Base-by-base conservation (phyloP, 1,140 invertebrate species). In the Caenorhabditis remanei region DNA sequence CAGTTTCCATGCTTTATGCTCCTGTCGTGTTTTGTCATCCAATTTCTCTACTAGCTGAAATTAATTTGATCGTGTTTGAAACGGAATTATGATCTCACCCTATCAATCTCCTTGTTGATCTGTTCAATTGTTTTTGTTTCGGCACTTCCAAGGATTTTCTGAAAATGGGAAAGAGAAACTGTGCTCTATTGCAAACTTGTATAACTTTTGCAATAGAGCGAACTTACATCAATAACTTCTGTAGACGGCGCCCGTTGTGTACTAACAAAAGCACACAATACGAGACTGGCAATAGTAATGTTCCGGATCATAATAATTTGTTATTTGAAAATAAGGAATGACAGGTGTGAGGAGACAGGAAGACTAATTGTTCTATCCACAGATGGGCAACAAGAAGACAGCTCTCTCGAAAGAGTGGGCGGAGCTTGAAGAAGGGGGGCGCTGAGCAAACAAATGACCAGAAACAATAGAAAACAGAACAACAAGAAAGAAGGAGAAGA, bases 181-280 rank as follows among this genome's bases (percentile, higher is more conserved):
- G 2, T 2, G 32, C 32, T 32, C 50, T 53, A 13, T 53, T 53
- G 16, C 50, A 16, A 53, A 1, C 4, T 53, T 53, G 9, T 9
- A 9, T 16, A 13, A 16, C 50, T 13, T 1, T 53, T 53, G 16
- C 50, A 53, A 16, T 53, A 53, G 9, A 53, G 50, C 16, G 5
- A 63, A 63, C 71, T 79, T n/a, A 79, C 71, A 79, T 79, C 71
- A 79, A 79, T 79, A 21, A 79, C 71, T 50, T 79, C 71, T 11
- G 71, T 79, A 32, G 71, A 79, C 21, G 71, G 71, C 19, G 71
- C 14, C 3, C 21, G 43, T 50, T 79, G 71, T 24, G 71, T 79
- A 24, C 14, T 79, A 4, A 32, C 71, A 48, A 50, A 21, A 8
- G 71, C 46, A 32, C 71, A 79, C 8, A 79, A n/a, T 21, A 79